These are phyloP conservation scores for Anthopleura sola DNA, from an alignment of 64 coral and sea anemone genomes.

Conservation along the genomic window DNA sequence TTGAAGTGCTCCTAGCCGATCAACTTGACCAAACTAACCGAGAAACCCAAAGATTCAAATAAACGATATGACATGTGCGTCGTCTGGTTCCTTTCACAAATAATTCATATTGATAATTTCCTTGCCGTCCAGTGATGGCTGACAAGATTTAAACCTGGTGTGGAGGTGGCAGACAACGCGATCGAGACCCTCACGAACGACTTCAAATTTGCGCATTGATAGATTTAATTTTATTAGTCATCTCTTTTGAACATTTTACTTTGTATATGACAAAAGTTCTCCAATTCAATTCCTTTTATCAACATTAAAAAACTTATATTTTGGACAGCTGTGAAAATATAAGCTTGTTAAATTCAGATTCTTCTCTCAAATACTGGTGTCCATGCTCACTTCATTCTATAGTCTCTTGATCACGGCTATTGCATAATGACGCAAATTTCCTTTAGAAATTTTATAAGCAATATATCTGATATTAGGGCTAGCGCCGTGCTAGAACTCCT, in stretches of 20 bases:
- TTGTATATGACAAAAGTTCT: no score
- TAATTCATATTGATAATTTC: neutral
- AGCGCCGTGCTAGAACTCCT: neutral
- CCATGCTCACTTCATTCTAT: no score
- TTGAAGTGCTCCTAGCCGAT: neutral
- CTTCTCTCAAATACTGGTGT: no score
- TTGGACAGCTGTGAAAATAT: no score
- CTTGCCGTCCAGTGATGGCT: neutral
- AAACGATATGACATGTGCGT: neutral
- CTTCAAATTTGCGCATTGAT: neutral
- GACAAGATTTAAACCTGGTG: neutral
- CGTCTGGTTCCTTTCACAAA: neutral
- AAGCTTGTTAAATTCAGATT: no score
- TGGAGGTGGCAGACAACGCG: neutral
- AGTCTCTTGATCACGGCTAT: no score
- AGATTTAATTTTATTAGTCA: no score
- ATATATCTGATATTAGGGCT: neutral
- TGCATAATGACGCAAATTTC: no score
- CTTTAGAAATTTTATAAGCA: neutral
- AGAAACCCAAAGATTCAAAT: neutral
- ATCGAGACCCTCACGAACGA: neutral
- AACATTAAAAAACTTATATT: no score
- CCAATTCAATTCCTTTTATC: no score
- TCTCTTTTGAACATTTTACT: no score
- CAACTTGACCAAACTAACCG: conserved; percentile 1